Evolutionary conservation across 2,888 invertebrate species (phyloP).

Genomic region (Poecilus cupreus): DNA sequence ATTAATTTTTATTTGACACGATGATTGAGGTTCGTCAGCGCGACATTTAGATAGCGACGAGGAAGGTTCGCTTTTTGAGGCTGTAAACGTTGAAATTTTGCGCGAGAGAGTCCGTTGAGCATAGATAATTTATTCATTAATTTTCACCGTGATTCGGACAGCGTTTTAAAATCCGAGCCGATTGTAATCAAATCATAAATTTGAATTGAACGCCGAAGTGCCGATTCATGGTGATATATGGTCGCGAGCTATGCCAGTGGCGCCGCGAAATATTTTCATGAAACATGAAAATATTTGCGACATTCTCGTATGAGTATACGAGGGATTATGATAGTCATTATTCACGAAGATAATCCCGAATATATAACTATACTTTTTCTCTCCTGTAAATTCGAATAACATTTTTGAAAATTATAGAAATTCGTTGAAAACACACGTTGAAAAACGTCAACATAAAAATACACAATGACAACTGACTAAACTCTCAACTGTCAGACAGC

Average conservation of each 20-base stretch:
- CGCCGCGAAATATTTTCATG: not conserved
- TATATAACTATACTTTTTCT: too few species aligned
- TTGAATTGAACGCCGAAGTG: slow-evolving; percentile 48
- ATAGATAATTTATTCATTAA: slow-evolving; percentile 53
- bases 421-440: too few species aligned
- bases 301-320: too few species aligned
- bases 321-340: too few species aligned
- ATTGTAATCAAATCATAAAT: slow-evolving; percentile 55
- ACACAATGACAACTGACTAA: too few species aligned
- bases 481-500: too few species aligned
- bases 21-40: not conserved
- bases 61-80: not conserved
- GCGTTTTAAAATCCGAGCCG: slow-evolving; percentile 39
- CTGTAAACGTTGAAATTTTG: slow-evolving; percentile 12
- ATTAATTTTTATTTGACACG: slow-evolving; percentile 4
- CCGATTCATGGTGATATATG: slow-evolving; percentile 53
- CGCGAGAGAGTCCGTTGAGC: not conserved
- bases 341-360: too few species aligned
- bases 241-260: not conserved
- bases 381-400: too few species aligned
- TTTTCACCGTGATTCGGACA: slow-evolving; percentile 26
- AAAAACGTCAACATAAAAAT: too few species aligned
- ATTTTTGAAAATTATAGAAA: too few species aligned
- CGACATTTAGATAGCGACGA: not conserved
- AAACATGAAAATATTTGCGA: not conserved